These are phyloP conservation scores for Callyntrura guangdongensis DNA, from an alignment of 2,888 invertebrate genomes.

Conservation along the genomic window DNA sequence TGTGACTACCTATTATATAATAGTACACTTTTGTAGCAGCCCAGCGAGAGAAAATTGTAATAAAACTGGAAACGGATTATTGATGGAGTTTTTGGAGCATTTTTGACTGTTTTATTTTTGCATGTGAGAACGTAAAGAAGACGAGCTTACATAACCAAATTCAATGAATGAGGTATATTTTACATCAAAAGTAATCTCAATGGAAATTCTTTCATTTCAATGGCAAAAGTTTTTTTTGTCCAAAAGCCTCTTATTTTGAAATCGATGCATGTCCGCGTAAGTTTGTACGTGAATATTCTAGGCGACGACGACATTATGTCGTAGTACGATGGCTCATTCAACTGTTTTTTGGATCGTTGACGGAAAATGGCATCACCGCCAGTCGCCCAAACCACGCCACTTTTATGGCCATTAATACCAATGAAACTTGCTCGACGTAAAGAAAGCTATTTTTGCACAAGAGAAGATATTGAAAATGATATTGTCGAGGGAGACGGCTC, in stretches of 20 bases:
- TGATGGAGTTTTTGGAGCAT: conserved; percentile 8
- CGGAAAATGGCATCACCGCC: conserved; percentile 30
- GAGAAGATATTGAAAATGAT: conserved; percentile 28
- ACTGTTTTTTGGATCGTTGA: conserved; percentile 6
- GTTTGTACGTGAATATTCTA: conserved; percentile 6
- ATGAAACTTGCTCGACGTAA: conserved; percentile 16
- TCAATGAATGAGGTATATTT: conserved; percentile 52
- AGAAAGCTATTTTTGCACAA: conserved; percentile 4
- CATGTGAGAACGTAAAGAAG: neutral
- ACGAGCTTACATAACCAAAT: neutral
- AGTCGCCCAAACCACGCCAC: neutral
- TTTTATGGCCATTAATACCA: conserved; percentile 49
- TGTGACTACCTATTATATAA: neutral
- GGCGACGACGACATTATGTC: neutral
- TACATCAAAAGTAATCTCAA: conserved; percentile 70
- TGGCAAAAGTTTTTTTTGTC: conserved; percentile 64
- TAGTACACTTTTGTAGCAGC: neutral
- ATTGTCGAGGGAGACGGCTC: neutral
- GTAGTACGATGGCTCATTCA: conserved; percentile 3
- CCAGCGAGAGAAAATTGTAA: neutral
- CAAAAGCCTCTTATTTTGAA: conserved; percentile 21
- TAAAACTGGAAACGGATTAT: conserved; percentile 29
- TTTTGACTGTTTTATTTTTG: conserved; percentile 1
- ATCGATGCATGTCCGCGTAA: conserved; percentile 27
- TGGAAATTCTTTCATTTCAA: conserved; percentile 73